These are phyloP conservation scores for Penaeus vannamei DNA, from an alignment of 1,140 invertebrate genomes.

Conservation along the genomic window DNA sequence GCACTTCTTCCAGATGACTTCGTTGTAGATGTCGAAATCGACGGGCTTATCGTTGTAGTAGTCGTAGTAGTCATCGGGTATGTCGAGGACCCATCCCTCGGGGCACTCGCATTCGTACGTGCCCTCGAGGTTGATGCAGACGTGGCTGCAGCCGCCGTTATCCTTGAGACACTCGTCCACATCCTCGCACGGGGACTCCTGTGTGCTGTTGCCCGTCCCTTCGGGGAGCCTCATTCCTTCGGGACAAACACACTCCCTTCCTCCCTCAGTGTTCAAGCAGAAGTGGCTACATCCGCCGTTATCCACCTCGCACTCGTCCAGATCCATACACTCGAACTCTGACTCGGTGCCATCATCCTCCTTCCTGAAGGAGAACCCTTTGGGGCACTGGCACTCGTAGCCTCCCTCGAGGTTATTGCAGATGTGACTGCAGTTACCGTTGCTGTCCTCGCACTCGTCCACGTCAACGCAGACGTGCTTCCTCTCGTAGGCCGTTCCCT, in stretches of 20 bases:
- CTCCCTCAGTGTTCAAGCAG: slow-evolving; percentile 75
- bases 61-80: slow-evolving; percentile 60
- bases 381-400: slow-evolving; percentile 85
- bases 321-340: slow-evolving; percentile 71
- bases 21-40: slow-evolving; percentile 54
- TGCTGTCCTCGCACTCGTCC: slow-evolving; percentile 73
- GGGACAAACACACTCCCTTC: slow-evolving; percentile 72
- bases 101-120: slow-evolving; percentile 78
- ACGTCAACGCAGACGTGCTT: slow-evolving; percentile 71
- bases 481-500: slow-evolving; percentile 69
- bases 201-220: neutral
- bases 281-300: slow-evolving; percentile 77
- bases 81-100: slow-evolving; percentile 71
- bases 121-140: slow-evolving; percentile 71
- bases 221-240: slow-evolving; percentile 67
- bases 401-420: slow-evolving; percentile 86
- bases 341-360: slow-evolving; percentile 19
- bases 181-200: slow-evolving; percentile 53
- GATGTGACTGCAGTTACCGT: slow-evolving; percentile 73
- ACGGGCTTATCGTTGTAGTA: slow-evolving; percentile 52
- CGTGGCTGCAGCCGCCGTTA: slow-evolving; percentile 70
- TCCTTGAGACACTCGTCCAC: slow-evolving; percentile 69
- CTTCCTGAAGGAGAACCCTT: slow-evolving; percentile 76
- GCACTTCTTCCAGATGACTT: slow-evolving; percentile 67
- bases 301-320: slow-evolving; percentile 76